phyloP scores from a whole-genome alignment of 2,888 invertebrate genomes.

The Aproaerema taeniolella region DNA sequence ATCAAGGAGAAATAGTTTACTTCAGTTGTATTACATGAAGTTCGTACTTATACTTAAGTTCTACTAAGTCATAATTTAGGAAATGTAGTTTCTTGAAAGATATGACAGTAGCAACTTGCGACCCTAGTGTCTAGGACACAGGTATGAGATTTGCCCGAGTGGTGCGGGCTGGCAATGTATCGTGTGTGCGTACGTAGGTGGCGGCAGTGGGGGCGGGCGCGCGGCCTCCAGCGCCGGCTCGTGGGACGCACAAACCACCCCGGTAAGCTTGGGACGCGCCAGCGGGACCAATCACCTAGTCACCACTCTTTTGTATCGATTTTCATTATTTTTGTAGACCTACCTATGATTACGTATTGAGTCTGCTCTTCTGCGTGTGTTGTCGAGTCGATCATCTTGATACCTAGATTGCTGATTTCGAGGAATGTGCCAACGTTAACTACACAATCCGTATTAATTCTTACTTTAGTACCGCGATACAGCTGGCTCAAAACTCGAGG shows the following conservation, averaged over 20 bases:
- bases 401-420: constrained; percentile 62
- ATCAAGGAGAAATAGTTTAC: too few species aligned
- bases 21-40: too few species aligned
- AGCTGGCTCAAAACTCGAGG: too few species aligned
- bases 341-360: constrained; percentile 62
- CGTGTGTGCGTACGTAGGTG: constrained; percentile 67
- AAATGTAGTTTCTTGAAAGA: too few species aligned
- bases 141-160: too few species aligned
- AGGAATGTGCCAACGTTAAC: constrained; percentile 56
- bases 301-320: constrained; percentile 62
- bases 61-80: too few species aligned
- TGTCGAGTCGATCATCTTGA: constrained; percentile 65
- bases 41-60: too few species aligned
- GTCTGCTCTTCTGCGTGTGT: constrained; percentile 75
- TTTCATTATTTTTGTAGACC: constrained; percentile 69
- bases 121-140: too few species aligned
- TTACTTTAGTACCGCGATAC: too few species aligned
- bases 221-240: constrained; percentile 54
- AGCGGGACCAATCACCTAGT: constrained; percentile 54
- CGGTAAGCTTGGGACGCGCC: constrained; percentile 69
- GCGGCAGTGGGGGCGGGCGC: constrained; percentile 62
- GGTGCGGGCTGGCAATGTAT: constrained; percentile 12
- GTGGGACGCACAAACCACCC: constrained; percentile 65
- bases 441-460: not conserved
- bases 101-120: too few species aligned